phyloP scores from a whole-genome alignment of 2,797 vertebrate genomes.

The Chaetophractus vellerosus region DNA sequence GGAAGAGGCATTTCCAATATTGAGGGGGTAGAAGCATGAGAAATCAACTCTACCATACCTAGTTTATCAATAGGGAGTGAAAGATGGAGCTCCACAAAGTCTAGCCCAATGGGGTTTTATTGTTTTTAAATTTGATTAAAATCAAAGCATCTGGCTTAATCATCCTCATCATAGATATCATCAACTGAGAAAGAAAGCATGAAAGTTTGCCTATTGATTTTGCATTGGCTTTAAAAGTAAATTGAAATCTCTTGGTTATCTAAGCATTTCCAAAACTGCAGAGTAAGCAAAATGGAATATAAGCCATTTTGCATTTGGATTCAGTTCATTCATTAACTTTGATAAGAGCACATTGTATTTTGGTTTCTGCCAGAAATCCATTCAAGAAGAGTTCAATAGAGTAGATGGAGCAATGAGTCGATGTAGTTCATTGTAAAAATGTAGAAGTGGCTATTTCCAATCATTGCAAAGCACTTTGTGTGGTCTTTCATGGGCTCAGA shows the following conservation, averaged over 20 bases:
- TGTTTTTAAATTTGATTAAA: slow-evolving; percentile 55
- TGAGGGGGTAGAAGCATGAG: not conserved
- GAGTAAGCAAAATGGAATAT: slow-evolving; percentile 66
- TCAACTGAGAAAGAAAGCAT: slow-evolving; percentile 42
- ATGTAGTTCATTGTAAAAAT: not conserved
- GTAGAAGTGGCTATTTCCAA: slow-evolving; percentile 32
- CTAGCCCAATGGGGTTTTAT: not conserved
- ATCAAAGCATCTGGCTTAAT: slow-evolving; percentile 41
- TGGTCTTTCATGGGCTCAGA: not conserved
- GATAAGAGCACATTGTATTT: slow-evolving; percentile 54
- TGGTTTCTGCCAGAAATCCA: slow-evolving; percentile 56
- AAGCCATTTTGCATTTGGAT: slow-evolving; percentile 70
- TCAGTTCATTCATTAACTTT: slow-evolving; percentile 72
- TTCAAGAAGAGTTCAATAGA: slow-evolving; percentile 18
- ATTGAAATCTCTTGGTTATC: slow-evolving; percentile 56
- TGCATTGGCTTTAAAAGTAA: slow-evolving; percentile 67
- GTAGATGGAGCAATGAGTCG: slow-evolving; percentile 32
- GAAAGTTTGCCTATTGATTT: slow-evolving; percentile 65
- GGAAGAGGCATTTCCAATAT: slow-evolving; percentile 27
- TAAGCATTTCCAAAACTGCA: slow-evolving; percentile 71
- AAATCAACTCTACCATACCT: not conserved
- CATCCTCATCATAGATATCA: slow-evolving; percentile 13
- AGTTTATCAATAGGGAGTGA: slow-evolving; percentile 9
- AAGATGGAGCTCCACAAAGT: not conserved
- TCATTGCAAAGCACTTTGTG: not conserved